Evolutionary conservation across 2,888 invertebrate species (phyloP).

Genomic region (Apamea monoglypha): DNA sequence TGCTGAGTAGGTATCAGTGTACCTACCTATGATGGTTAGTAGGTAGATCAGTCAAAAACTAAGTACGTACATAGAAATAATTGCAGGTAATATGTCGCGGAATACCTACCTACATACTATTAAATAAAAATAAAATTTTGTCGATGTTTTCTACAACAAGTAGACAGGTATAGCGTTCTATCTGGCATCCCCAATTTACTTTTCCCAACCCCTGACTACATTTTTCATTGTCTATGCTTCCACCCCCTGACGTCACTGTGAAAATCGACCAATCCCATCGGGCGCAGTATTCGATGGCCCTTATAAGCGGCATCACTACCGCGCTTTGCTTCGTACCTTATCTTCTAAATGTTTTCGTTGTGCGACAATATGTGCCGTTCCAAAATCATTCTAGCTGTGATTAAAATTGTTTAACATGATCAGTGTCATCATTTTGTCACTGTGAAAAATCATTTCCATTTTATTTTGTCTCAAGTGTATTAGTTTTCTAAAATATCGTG

Average conservation of each 20-base stretch:
- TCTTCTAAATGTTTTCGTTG: slow-evolving; percentile 87
- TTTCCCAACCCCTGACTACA: slow-evolving; percentile 78
- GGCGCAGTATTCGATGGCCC: slow-evolving; percentile 88
- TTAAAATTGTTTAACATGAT: slow-evolving; percentile 85
- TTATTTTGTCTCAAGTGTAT: slow-evolving; percentile 80
- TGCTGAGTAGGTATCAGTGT: background rate
- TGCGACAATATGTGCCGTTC: slow-evolving; percentile 81
- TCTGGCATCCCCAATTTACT: slow-evolving; percentile 67
- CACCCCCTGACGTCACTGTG: slow-evolving; percentile 91
- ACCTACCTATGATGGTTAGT: background rate
- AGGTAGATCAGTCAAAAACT: background rate
- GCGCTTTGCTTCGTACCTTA: slow-evolving; percentile 81
- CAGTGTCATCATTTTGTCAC: slow-evolving; percentile 71
- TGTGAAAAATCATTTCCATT: slow-evolving; percentile 82
- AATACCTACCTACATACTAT: background rate
- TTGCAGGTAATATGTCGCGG: background rate
- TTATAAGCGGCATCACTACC: slow-evolving; percentile 82
- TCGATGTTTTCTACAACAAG: slow-evolving; percentile 6
- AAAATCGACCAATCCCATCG: slow-evolving; percentile 92
- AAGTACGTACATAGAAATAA: background rate
- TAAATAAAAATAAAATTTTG: slow-evolving; percentile 1
- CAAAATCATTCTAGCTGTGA: slow-evolving; percentile 81
- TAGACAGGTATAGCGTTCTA: slow-evolving; percentile 8
- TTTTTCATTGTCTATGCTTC: slow-evolving; percentile 87
- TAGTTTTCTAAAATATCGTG: slow-evolving; percentile 85